These are phyloP conservation scores for Lamellibrachia luymesi DNA, from an alignment of 1,140 invertebrate species.

Conservation along the genomic window DNA sequence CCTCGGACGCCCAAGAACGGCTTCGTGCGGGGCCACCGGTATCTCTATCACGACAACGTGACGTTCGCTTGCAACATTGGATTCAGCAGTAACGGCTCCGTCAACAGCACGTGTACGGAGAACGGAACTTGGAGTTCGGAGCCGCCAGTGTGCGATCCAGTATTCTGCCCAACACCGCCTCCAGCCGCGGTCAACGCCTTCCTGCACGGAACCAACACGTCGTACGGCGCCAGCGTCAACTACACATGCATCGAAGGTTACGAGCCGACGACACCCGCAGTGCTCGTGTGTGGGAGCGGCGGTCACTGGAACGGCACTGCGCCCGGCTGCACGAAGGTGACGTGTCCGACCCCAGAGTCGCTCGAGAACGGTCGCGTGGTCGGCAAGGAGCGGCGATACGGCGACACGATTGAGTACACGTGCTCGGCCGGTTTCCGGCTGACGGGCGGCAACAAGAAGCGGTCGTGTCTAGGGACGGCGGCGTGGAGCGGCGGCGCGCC, in stretches of 20 bases:
- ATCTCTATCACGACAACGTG: conserved; percentile 4
- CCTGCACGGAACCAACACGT: not conserved
- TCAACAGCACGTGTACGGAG: conserved; percentile 10
- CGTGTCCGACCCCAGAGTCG: conserved; percentile 30
- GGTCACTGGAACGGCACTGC: conserved; percentile 32
- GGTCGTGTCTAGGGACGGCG: conserved; percentile 50
- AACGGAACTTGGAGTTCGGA: conserved; percentile 34
- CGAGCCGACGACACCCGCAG: conserved; percentile 43
- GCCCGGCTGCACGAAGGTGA: conserved; percentile 35
- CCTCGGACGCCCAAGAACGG: not conserved
- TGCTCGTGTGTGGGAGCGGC: conserved; percentile 13
- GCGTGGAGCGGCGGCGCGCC: conserved; percentile 51
- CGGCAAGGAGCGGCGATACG: not conserved
- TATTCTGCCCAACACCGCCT: conserved; percentile 30
- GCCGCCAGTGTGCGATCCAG: conserved; percentile 34
- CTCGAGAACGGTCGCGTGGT: conserved; percentile 32
- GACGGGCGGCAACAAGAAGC: conserved; percentile 39
- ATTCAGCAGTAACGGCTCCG: not conserved
- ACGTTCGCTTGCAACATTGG: conserved; percentile 9
- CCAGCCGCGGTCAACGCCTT: conserved; percentile 29
- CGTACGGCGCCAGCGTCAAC: conserved; percentile 25
- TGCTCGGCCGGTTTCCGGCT: conserved; percentile 56
- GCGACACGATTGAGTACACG: conserved; percentile 55
- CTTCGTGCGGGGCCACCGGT: not conserved
- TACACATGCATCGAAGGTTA: conserved; percentile 61